These are phyloP conservation scores for Oncorhynchus nerka DNA, from an alignment of 2,113 vertebrate species.

Conservation along the genomic window DNA sequence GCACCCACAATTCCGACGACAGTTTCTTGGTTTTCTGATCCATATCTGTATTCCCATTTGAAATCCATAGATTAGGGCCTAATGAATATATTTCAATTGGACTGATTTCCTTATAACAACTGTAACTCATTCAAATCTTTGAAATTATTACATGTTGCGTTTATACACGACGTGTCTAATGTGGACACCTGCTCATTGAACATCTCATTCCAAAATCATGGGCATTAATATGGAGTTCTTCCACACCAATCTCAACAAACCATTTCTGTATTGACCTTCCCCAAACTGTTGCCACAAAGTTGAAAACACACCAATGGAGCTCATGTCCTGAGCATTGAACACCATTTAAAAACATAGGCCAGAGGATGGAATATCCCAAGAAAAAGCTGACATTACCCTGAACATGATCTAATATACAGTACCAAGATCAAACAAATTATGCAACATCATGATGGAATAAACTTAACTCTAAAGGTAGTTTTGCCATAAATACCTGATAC, in stretches of 20 bases:
- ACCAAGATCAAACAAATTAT: conserved; percentile 15
- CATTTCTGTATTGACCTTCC: too few species aligned
- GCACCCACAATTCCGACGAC: conserved; percentile 29
- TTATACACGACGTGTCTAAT: too few species aligned
- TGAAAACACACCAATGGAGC: too few species aligned
- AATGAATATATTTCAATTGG: too few species aligned
- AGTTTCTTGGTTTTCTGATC: not conserved
- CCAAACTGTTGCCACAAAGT: too few species aligned
- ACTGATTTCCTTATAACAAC: too few species aligned
- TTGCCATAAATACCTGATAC: conserved; percentile 73
- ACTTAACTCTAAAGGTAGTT: conserved; percentile 65
- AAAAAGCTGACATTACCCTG: conserved; percentile 47
- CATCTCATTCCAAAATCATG: too few species aligned
- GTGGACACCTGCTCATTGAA: too few species aligned
- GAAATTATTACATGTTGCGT: too few species aligned
- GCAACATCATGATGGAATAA: conserved; percentile 41
- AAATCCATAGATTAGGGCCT: conserved; percentile 12
- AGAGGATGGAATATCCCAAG: conserved; percentile 50
- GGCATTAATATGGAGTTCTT: too few species aligned
- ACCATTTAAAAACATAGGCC: not conserved
- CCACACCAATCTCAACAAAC: too few species aligned
- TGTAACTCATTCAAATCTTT: too few species aligned
- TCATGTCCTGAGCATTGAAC: not conserved
- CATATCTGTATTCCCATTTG: conserved; percentile 32
- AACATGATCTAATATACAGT: conserved; percentile 54